A percentile compares a stretch with the other conserved stretches of the same genome.
Evolutionary conservation across 2,113 vertebrate species (phyloP).

Genomic region (Aplodontia rufa): DNA sequence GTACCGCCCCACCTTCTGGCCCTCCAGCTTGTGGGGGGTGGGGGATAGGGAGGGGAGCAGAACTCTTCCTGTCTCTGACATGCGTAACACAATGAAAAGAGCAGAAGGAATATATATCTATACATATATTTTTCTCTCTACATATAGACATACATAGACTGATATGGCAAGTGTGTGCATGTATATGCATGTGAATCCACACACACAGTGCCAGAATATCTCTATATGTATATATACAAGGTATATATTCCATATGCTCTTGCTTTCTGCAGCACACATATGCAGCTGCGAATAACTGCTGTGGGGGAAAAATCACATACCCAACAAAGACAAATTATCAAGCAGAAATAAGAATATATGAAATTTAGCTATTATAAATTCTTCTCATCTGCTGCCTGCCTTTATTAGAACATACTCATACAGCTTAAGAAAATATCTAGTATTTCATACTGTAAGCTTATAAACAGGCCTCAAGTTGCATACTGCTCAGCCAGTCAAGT

Average conservation of each 20-base stretch:
- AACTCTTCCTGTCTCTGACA: slow-evolving; percentile 67
- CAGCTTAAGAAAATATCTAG: slow-evolving; percentile 28
- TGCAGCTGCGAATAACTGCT: slow-evolving; percentile 76
- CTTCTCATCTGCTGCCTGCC: slow-evolving; percentile 59
- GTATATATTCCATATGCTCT: slow-evolving; percentile 78
- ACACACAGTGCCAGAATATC: slow-evolving; percentile 65
- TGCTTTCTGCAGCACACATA: slow-evolving; percentile 72
- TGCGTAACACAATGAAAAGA: slow-evolving; percentile 78
- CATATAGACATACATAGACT: slow-evolving; percentile 63
- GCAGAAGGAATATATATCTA: slow-evolving; percentile 70
- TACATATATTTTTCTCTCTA: slow-evolving; percentile 56
- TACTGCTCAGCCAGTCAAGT: not conserved
- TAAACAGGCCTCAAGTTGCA: not conserved
- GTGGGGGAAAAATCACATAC: slow-evolving; percentile 68
- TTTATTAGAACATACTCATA: slow-evolving; percentile 62
- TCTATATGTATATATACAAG: slow-evolving; percentile 77
- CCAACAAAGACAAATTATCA: slow-evolving; percentile 67
- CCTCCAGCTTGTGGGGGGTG: slow-evolving; percentile 90
- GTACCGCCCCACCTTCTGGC: slow-evolving; percentile 99
- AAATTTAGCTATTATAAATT: slow-evolving; percentile 51
- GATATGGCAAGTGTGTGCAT: slow-evolving; percentile 49
- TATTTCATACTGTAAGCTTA: not conserved
- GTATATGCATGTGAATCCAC: slow-evolving; percentile 66
- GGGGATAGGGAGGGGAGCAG: slow-evolving; percentile 64
- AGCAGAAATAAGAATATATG: slow-evolving; percentile 67